phyloP scores from a whole-genome alignment of 2,797 vertebrate genomes.

The Sebastes nivosus region DNA sequence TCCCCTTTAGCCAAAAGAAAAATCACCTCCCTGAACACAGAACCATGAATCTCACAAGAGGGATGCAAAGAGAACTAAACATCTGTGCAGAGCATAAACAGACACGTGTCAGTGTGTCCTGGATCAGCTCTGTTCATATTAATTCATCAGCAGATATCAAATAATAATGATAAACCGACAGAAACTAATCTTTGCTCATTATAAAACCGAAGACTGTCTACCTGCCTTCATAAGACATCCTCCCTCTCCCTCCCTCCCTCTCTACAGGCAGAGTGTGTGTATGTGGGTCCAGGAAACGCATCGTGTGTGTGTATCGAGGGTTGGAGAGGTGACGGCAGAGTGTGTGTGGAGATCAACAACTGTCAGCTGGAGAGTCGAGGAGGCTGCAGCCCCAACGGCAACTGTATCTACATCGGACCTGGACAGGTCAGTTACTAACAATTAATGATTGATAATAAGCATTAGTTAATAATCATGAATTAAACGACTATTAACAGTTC shows the following conservation, averaged over 20 bases:
- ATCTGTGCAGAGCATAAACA: too few relatives aligned
- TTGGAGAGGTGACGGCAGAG: conserved; percentile 91
- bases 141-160: neutral
- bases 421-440: conserved; percentile 84
- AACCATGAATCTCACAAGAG: too few relatives aligned
- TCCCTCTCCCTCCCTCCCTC: neutral
- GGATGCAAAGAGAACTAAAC: too few relatives aligned
- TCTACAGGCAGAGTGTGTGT: conserved; percentile 86
- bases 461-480: neutral
- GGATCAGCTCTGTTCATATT: neutral
- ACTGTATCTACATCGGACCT: conserved; percentile 87
- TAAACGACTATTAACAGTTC: neutral
- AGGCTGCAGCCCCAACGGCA: conserved; percentile 85
- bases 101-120: neutral
- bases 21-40: too few relatives aligned
- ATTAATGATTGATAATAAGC: neutral
- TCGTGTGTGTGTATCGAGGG: conserved; percentile 88
- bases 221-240: neutral
- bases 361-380: conserved; percentile 86
- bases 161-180: neutral
- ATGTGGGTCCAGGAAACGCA: conserved; percentile 75
- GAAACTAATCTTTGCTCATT: neutral
- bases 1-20: neutral
- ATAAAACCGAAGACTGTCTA: neutral
- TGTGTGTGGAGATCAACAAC: conserved; percentile 90